Conservation (phyloP, 2,888 invertebrate species). For the Tetheella fluctuosa region DNA sequence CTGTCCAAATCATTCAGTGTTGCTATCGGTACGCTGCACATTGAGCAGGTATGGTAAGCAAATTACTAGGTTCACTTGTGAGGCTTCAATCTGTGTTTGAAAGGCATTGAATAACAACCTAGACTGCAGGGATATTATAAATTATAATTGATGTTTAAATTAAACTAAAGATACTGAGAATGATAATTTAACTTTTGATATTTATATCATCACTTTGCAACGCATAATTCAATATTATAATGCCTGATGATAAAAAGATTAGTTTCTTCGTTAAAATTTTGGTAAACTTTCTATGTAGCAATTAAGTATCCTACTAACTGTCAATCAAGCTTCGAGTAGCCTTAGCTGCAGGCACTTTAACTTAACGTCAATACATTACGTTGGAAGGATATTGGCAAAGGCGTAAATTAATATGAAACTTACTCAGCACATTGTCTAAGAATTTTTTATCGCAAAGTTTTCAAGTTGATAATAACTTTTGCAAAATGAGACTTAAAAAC, state of each 20-base stretch:
- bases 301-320: neutral
- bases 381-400: constrained; percentile 8
- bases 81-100: neutral
- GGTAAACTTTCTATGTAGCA: neutral
- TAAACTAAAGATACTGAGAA: neutral
- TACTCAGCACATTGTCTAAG: constrained; percentile 21
- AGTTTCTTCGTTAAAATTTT: neutral
- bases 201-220: neutral
- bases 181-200: neutral
- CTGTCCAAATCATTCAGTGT: constrained; percentile 42
- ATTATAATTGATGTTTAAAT: too few species aligned
- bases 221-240: too few species aligned
- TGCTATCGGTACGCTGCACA: constrained; percentile 19
- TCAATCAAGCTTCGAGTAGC: neutral
- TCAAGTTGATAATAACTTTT: neutral
- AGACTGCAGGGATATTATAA: too few species aligned
- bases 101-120: neutral
- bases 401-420: constrained; percentile 25
- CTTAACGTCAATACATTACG: constrained; percentile 26
- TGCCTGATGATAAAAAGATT: too few species aligned
- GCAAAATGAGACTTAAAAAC: neutral
- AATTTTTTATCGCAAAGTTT: constrained; percentile 31
- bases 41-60: neutral
- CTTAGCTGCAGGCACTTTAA: constrained; percentile 51
- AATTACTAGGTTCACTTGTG: neutral